phyloP scores from a whole-genome alignment of 2,888 invertebrate species.

The Eilema caniola region DNA sequence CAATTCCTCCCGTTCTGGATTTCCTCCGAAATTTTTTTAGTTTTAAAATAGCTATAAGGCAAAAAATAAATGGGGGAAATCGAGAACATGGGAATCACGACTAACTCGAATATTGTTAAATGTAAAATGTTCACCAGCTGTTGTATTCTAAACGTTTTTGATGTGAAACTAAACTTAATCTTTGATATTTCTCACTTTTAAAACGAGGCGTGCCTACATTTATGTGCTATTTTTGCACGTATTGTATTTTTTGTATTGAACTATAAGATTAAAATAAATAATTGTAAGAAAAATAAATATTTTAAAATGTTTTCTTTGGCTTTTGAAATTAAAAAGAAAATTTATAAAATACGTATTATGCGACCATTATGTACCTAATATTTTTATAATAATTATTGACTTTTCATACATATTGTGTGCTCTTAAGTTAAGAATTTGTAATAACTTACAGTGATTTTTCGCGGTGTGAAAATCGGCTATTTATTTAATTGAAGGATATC shows the following conservation, averaged over 20 bases:
- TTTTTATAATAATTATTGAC: no score
- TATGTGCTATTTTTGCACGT: constrained; percentile 7
- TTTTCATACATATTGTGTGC: no score
- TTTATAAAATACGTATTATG: no score
- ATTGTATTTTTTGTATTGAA: constrained; percentile 14
- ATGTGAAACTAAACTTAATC: neutral
- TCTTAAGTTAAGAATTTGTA: no score
- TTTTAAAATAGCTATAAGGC: no score
- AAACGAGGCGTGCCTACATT: constrained; percentile 15
- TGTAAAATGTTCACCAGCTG: constrained; percentile 10
- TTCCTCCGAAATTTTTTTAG: no score
- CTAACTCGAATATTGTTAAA: neutral
- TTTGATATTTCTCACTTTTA: constrained; percentile 14
- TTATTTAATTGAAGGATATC: no score
- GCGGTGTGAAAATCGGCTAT: no score
- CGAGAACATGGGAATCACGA: no score
- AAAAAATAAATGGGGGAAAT: no score
- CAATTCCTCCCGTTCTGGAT: no score
- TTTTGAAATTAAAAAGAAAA: neutral
- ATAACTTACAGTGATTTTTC: no score
- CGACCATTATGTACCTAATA: neutral
- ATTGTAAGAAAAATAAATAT: neutral
- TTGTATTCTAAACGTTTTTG: constrained; percentile 1
- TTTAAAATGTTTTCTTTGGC: neutral
- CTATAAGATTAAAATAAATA: constrained; percentile 14